These are phyloP conservation scores for Ischnus inquisitorius DNA, from an alignment of 2,888 invertebrate genomes.

Conservation along the genomic window DNA sequence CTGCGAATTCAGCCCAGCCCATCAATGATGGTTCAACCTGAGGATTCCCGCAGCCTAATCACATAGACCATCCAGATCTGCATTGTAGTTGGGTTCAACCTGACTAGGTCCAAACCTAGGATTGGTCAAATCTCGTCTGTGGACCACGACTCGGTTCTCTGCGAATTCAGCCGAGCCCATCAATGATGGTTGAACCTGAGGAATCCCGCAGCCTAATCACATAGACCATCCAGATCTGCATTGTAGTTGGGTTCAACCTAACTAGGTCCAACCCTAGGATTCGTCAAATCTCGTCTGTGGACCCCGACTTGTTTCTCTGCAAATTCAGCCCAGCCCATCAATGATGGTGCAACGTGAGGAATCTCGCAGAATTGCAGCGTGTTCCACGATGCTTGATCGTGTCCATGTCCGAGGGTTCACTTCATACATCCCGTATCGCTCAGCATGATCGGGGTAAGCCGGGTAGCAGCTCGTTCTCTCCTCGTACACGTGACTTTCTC, in stretches of 20 bases:
- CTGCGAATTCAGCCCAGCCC: not conserved
- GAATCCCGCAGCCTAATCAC: no score
- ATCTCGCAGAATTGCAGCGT: not conserved
- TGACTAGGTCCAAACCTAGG: no score
- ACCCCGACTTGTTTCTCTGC: not conserved
- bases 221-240: no score
- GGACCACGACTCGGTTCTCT: not conserved
- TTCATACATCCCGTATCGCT: slow-evolving; percentile 72
- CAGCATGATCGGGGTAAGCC: slow-evolving; percentile 80
- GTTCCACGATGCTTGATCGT: not conserved
- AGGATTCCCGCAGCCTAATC: no score
- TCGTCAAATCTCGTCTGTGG: no score
- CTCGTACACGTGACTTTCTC: slow-evolving; percentile 48
- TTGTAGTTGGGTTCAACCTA: no score
- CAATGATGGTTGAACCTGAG: not conserved
- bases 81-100: no score
- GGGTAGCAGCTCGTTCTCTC: slow-evolving; percentile 79
- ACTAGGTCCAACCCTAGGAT: no score
- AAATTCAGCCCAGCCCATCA: not conserved
- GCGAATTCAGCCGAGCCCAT: not conserved
- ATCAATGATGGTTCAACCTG: not conserved
- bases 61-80: no score
- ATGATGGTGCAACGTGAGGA: not conserved
- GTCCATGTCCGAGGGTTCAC: not conserved
- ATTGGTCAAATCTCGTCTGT: no score